Base-by-base conservation (phyloP, 2,888 invertebrate genomes). In the Campaea margaritaria region DNA sequence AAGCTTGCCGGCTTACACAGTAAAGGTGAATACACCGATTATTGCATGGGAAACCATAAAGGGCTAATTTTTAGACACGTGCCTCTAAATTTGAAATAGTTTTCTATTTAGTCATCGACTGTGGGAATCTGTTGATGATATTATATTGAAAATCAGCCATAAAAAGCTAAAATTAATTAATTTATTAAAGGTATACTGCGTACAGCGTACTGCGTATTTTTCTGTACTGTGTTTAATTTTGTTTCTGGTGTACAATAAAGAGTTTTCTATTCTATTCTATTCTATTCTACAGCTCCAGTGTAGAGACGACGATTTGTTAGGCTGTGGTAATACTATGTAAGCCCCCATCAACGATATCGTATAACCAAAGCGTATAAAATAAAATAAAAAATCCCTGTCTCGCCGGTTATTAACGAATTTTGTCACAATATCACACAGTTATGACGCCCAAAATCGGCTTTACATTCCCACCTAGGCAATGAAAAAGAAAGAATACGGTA, bases 381-480 rank as follows among this genome's bases (percentile, higher is more conserved):
- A n/a, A n/a, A n/a, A 36, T 5, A n/a, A 39, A 13, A 65, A 69
- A 69, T 71, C 63, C 64, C 55, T 58, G 60, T 65, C 69, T 67
- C 74, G 74, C 68, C 70, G 65, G 72, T 74, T 82, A 85, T 83
- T 83, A 84, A 78, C 79, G 70, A 78, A 81, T 68, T 69, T 62
- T 61, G 69, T 64, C 67, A 71, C 75, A 68, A 70, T 69, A 72
- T 68, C 59, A 55, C 52, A 50, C 51, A 54, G 69, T 69, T 73
- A 70, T 64, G 51, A 64, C 58, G 64, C 59, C n/a, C 70, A 66
- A 82, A 88, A 86, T 84, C 79, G 82, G 79, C 82, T 82, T 87
- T 55, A 80, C 83, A 85, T 86, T 83, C 77, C 81, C 83, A 89
- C 88, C 87, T 88, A 79, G 74, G 68, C 68, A 83, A 86, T 85